Base-by-base conservation (phyloP, 2,797 vertebrate species). In the Pseudomugil gertrudae region DNA sequence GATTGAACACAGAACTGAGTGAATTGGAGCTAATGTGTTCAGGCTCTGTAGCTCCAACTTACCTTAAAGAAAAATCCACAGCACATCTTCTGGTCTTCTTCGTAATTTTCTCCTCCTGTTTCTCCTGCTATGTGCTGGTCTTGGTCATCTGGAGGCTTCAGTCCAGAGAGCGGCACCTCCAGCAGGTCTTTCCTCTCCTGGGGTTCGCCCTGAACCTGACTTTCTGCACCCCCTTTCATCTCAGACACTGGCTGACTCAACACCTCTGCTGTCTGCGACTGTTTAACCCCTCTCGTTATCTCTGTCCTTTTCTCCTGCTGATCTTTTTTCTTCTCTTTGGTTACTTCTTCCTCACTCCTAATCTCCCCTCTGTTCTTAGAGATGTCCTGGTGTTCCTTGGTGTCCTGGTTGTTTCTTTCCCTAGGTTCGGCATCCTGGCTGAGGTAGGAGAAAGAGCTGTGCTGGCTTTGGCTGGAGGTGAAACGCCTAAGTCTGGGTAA, bases 31-130 rank as follows among this genome's bases (percentile, higher is more conserved):
- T 2, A 14, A 15, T 14, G 11, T 21, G 9, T 33, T 32, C 4
- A 33, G 36, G 2, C 11, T 52, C 3, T 72, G 19, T 29, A 32
- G 33, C 51, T 70, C 2, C 30, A n/a, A 5, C 89, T 90, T 87
- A 98, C 98, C 95, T 96, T 97, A 79, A 97, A 99, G 76, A 99
- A 99, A 93, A 99, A 99, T 48, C 98, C 98, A 89, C 97, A 99
- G 90, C 97, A 99, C 79, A 98, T 94, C 93, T 98, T 99, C 87
- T 98, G 97, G 60, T 98, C 96, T 5, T 95, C 95, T 35, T 93
- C 93, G 5, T 5, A 58, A 1, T 1, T 1, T n/a, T 91, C 96
- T 80, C 80, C 93, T 58, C 92, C 94, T 75, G 90, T 89, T 61
- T 96, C 96, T 61, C 88, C 94, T 10, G 59, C 45, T 11, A 87